A percentile compares a stretch with the other conserved stretches of the same genome.
Evolutionary conservation across 2,797 vertebrate species (phyloP).

Genomic region (Mastacembelus armatus): DNA sequence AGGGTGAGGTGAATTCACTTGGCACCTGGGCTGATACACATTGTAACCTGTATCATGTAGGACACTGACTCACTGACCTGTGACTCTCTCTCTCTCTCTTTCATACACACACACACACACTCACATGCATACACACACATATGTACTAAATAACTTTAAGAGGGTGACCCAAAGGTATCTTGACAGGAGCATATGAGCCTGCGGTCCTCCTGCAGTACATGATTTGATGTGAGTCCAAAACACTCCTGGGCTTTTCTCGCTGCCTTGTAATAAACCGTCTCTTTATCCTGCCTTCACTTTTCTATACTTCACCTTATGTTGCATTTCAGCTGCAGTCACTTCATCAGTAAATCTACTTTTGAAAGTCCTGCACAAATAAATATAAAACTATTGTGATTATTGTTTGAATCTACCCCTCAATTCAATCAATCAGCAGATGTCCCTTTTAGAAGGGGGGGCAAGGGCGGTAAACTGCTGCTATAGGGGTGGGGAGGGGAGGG

Average conservation of each 20-base stretch:
- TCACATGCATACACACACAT: slow-evolving; percentile 15
- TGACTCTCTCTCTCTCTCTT: slow-evolving; percentile 38
- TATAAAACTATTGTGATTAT: slow-evolving; percentile 38
- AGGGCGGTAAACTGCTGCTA: slow-evolving; percentile 9
- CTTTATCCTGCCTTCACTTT: slow-evolving; percentile 54
- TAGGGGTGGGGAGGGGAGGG: slow-evolving; percentile 1
- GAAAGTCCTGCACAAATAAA: slow-evolving; percentile 48
- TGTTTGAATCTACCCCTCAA: slow-evolving; percentile 52
- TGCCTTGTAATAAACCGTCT: slow-evolving; percentile 57
- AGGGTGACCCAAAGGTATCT: slow-evolving; percentile 64
- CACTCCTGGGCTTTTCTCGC: slow-evolving; percentile 56
- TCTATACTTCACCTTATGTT: slow-evolving; percentile 42
- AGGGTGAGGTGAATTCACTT: slow-evolving; percentile 39
- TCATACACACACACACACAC: slow-evolving; percentile 1
- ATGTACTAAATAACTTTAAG: slow-evolving; percentile 64
- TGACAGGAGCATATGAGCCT: slow-evolving; percentile 69
- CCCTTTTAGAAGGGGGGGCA: too few relatives aligned
- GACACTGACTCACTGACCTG: slow-evolving; percentile 59
- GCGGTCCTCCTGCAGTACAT: slow-evolving; percentile 57
- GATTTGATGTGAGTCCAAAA: slow-evolving; percentile 67
- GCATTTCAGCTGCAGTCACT: slow-evolving; percentile 14
- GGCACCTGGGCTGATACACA: slow-evolving; percentile 20
- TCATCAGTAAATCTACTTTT: slow-evolving; percentile 16
- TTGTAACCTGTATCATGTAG: slow-evolving; percentile 52
- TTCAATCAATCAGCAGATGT: slow-evolving; percentile 68